Percentiles rank a stretch among this genome's conserved stretches.
These are phyloP conservation scores for Brachionus rotundiformis DNA, from an alignment of 1,140 invertebrate genomes.

Conservation along the genomic window DNA sequence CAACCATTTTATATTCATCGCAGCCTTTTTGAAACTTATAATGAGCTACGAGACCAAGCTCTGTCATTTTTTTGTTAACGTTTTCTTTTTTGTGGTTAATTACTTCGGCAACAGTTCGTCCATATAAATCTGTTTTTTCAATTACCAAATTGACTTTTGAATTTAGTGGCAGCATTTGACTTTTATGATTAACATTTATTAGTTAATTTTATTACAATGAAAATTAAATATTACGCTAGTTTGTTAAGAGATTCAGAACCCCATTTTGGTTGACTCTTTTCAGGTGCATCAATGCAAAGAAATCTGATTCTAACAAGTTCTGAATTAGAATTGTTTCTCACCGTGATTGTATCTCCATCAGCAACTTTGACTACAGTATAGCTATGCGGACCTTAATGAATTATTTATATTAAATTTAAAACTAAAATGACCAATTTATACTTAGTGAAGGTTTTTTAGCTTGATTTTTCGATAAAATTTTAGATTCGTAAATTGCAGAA, in stretches of 20 bases:
- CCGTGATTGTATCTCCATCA: slow-evolving; percentile 47
- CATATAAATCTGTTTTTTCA: slow-evolving; percentile 35
- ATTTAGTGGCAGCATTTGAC: slow-evolving; percentile 13
- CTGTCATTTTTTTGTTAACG: slow-evolving; percentile 41
- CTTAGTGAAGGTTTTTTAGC: neutral
- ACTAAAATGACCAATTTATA: neutral
- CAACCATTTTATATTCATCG: neutral
- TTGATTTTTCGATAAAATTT: neutral
- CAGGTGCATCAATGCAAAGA: slow-evolving; percentile 50
- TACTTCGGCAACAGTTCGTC: slow-evolving; percentile 32
- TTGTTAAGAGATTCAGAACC: slow-evolving; percentile 5
- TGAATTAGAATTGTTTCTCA: slow-evolving; percentile 3
- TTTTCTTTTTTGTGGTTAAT: slow-evolving; percentile 18
- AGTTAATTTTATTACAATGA: neutral
- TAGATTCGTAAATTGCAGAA: neutral
- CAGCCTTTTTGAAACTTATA: slow-evolving; percentile 43
- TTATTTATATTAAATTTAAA: neutral
- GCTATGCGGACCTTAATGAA: neutral
- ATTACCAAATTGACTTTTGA: slow-evolving; percentile 2
- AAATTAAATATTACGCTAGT: neutral
- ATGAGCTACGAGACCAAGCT: neutral
- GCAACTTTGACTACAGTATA: slow-evolving; percentile 43
- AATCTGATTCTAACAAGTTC: neutral
- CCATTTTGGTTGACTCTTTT: slow-evolving; percentile 24
- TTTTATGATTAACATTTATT: neutral